Evolutionary conservation across 1,140 invertebrate genomes (phyloP).

Genomic region (Drosophila equinoxialis): DNA sequence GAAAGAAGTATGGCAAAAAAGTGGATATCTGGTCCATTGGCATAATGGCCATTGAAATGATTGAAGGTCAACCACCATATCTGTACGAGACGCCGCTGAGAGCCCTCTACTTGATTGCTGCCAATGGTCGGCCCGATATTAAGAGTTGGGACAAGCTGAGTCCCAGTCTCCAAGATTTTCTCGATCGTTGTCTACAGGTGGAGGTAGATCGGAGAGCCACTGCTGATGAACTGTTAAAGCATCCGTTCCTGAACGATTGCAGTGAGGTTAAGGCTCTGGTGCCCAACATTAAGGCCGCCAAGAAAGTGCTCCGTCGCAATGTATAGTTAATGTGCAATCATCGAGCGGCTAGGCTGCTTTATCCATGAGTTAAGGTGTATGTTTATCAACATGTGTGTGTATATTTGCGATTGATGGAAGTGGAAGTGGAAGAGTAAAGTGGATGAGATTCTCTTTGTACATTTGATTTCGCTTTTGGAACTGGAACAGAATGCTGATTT

Average conservation of each 20-base stretch:
- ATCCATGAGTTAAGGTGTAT: slow-evolving; percentile 56
- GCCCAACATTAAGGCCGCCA: slow-evolving; percentile 95
- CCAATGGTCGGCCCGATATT: slow-evolving; percentile 96
- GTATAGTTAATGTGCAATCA: slow-evolving; percentile 79
- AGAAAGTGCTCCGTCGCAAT: slow-evolving; percentile 79
- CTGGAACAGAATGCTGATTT: slow-evolving; percentile 73
- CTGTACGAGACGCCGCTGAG: slow-evolving; percentile 96
- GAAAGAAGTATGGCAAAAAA: slow-evolving; percentile 93
- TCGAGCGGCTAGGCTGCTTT: slow-evolving; percentile 67
- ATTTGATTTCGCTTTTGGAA: slow-evolving; percentile 58
- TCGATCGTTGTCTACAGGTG: slow-evolving; percentile 96
- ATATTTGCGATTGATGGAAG: background rate
- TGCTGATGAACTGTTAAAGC: slow-evolving; percentile 92
- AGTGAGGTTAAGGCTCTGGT: slow-evolving; percentile 92
- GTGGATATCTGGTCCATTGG: slow-evolving; percentile 98
- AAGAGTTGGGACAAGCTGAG: slow-evolving; percentile 92
- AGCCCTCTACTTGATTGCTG: slow-evolving; percentile 97
- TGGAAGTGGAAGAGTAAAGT: background rate
- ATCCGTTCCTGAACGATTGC: slow-evolving; percentile 94
- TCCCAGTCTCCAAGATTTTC: slow-evolving; percentile 90
- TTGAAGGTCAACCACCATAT: slow-evolving; percentile 98
- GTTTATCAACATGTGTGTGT: slow-evolving; percentile 15
- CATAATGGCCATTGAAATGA: slow-evolving; percentile 98
- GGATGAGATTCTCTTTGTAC: slow-evolving; percentile 56
- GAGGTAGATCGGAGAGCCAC: slow-evolving; percentile 94